A percentile compares a stretch with the other conserved stretches of the same genome.
phyloP scores from a whole-genome alignment of 1,140 invertebrate genomes.

The Melipona quadrifasciata region DNA sequence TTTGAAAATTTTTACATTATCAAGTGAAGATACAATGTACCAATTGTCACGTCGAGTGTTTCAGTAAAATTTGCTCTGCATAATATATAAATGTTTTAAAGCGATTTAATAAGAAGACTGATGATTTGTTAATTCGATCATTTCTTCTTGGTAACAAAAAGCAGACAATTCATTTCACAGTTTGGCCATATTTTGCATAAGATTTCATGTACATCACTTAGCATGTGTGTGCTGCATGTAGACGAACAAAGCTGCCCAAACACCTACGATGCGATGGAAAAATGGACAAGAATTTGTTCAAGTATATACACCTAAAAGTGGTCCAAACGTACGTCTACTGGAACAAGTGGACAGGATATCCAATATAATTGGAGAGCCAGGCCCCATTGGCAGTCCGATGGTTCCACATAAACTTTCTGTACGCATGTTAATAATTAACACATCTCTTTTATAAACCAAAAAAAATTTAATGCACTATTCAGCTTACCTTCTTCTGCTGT shows the following conservation, averaged over 20 bases:
- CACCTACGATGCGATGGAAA: constrained; percentile 76
- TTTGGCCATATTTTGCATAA: constrained; percentile 59
- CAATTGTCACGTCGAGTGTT: too few species aligned
- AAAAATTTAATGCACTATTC: background rate
- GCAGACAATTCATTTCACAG: constrained; percentile 39
- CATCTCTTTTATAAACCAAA: constrained; percentile 27
- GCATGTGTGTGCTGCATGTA: constrained; percentile 82
- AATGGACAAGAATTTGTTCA: constrained; percentile 79
- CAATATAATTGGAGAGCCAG: constrained; percentile 74
- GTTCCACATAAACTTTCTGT: constrained; percentile 75
- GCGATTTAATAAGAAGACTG: background rate
- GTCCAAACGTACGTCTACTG: constrained; percentile 76
- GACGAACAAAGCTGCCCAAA: constrained; percentile 75
- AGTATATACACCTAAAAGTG: constrained; percentile 75
- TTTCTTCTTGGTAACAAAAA: constrained; percentile 46
- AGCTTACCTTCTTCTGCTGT: background rate
- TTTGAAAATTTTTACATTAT: background rate
- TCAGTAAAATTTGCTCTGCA: background rate
- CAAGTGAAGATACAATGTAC: background rate
- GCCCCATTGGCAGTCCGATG: constrained; percentile 73
- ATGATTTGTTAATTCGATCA: background rate
- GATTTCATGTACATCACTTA: constrained; percentile 76
- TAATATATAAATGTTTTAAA: background rate
- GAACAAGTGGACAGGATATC: constrained; percentile 77
- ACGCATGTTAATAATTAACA: constrained; percentile 79